Percentiles rank a stretch among this genome's conserved stretches.
Conservation (phyloP, 1,140 invertebrate species). For the Amyelois transitella region DNA sequence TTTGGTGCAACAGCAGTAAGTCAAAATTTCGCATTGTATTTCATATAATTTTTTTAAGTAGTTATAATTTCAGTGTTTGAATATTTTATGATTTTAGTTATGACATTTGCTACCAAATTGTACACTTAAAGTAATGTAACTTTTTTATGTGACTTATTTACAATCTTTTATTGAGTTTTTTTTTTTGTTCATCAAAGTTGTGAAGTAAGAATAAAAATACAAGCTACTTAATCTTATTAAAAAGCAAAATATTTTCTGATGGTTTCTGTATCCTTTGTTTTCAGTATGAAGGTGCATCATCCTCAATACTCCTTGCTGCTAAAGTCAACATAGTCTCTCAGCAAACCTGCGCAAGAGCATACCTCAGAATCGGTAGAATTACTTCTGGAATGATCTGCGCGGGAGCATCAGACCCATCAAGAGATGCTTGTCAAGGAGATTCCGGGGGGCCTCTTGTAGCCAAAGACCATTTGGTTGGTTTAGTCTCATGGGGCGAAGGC, state of each 20-base stretch:
- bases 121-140: too few relatives aligned
- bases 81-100: too few relatives aligned
- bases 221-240: too few relatives aligned
- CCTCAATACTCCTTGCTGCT: slow-evolving; percentile 40
- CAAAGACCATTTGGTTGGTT: slow-evolving; percentile 73
- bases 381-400: slow-evolving; percentile 63
- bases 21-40: background rate
- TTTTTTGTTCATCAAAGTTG: too few relatives aligned
- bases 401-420: slow-evolving; percentile 31
- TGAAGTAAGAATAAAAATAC: too few relatives aligned
- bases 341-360: slow-evolving; percentile 36
- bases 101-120: too few relatives aligned
- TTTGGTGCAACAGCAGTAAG: slow-evolving; percentile 57
- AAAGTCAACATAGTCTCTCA: slow-evolving; percentile 44
- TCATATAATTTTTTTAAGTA: too few relatives aligned
- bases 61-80: too few relatives aligned
- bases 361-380: slow-evolving; percentile 39
- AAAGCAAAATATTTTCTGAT: background rate
- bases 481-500: slow-evolving; percentile 83
- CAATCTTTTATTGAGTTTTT: too few relatives aligned
- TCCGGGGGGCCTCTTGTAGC: slow-evolving; percentile 79
- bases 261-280: slow-evolving; percentile 4
- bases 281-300: slow-evolving; percentile 41
- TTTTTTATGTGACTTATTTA: too few relatives aligned
- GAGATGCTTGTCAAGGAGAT: slow-evolving; percentile 80